A percentile compares a stretch with the other conserved stretches of the same genome.
phyloP scores from a whole-genome alignment of 2,888 invertebrate species.

The Acrocera orbiculus region DNA sequence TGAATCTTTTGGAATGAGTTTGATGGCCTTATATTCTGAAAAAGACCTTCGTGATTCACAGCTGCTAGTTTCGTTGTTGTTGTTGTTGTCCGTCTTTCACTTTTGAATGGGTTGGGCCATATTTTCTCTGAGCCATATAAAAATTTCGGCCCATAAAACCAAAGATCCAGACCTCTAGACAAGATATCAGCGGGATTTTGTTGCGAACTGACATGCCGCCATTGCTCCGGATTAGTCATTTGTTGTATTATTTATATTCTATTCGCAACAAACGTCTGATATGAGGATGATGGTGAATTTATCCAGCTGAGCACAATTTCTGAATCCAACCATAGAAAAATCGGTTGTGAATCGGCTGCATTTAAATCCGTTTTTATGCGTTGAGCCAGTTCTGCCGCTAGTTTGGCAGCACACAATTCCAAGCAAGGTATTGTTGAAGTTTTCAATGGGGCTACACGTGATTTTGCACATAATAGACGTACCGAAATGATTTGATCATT shows the following conservation, averaged over 20 bases:
- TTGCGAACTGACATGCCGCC: slow-evolving; percentile 9
- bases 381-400: slow-evolving; percentile 1
- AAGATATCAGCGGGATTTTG: slow-evolving; percentile 11
- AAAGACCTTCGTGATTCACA: no score
- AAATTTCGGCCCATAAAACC: slow-evolving; percentile 11
- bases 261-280: slow-evolving; percentile 9
- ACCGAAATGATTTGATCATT: slow-evolving; percentile 6
- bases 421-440: slow-evolving; percentile 13
- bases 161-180: slow-evolving; percentile 10
- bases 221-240: background rate
- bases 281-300: slow-evolving; percentile 5
- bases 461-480: slow-evolving; percentile 7
- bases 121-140: background rate
- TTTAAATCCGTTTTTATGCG: background rate
- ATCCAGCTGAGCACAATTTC: slow-evolving; percentile 10
- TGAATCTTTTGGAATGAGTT: no score
- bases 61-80: no score
- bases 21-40: no score
- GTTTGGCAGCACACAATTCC: slow-evolving; percentile 11
- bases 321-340: slow-evolving; percentile 1
- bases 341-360: background rate
- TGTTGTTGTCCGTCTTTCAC: no score
- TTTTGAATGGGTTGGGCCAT: background rate
- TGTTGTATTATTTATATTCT: slow-evolving; percentile 10
- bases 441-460: slow-evolving; percentile 10